A percentile compares a stretch with the other conserved stretches of the same genome.
Evolutionary conservation across 2,113 vertebrate genomes (phyloP).

Genomic region (Aleadryas rufinucha): DNA sequence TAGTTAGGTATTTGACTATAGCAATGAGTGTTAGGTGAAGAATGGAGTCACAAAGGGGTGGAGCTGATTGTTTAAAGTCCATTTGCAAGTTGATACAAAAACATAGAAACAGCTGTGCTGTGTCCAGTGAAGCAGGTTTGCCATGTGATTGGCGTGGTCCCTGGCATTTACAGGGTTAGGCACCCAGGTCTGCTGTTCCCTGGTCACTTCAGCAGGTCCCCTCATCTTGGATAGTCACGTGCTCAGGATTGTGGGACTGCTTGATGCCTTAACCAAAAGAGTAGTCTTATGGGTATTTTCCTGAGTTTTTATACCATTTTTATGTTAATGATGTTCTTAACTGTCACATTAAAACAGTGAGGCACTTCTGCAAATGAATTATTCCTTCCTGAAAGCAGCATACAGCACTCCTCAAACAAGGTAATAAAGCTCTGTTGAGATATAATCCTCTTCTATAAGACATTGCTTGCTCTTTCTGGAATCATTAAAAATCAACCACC

Average conservation of each 20-base stretch:
- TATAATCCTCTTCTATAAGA: slow-evolving; percentile 6
- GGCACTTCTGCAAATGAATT: not conserved
- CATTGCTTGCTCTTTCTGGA: not conserved
- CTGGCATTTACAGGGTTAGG: not conserved
- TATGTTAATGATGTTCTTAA: not conserved
- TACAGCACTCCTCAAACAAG: not conserved
- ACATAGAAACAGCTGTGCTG: not conserved
- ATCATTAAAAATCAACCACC: slow-evolving; percentile 40
- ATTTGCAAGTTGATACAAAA: not conserved
- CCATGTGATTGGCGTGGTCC: fast-evolving
- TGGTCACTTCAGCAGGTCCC: not conserved
- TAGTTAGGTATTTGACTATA: not conserved
- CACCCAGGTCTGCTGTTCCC: not conserved
- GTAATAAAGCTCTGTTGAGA: not conserved
- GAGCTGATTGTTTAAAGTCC: not conserved
- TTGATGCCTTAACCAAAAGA: not conserved
- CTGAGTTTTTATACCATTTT: not conserved
- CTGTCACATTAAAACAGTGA: not conserved
- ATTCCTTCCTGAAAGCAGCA: not conserved
- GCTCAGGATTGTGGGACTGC: not conserved
- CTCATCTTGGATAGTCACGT: not conserved
- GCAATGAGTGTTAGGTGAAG: not conserved
- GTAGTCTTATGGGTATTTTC: not conserved
- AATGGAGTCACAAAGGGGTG: not conserved
- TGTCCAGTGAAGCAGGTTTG: not conserved